A percentile compares a stretch with the other conserved stretches of the same genome.
These are phyloP conservation scores for Enteromius radiatus DNA, from an alignment of 2,797 vertebrate genomes.

Conservation along the genomic window DNA sequence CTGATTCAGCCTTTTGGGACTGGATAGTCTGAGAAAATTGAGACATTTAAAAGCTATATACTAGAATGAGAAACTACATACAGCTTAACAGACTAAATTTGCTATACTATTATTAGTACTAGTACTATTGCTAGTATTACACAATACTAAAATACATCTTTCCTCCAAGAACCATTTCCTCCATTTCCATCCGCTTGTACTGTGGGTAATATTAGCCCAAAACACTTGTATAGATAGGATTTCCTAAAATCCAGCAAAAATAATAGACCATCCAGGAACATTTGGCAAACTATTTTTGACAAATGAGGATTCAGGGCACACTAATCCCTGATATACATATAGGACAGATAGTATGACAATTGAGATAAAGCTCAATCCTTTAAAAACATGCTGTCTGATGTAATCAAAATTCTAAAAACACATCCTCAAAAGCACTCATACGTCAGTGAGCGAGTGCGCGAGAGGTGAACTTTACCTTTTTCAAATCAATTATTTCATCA, in stretches of 20 bases:
- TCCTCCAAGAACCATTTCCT: not conserved
- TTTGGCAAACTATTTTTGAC: slow-evolving; percentile 15
- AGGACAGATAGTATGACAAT: not conserved
- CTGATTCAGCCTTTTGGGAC: slow-evolving; percentile 83
- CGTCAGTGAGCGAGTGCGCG: not conserved
- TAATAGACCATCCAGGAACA: not conserved
- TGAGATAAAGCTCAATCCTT: not conserved
- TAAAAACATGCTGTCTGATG: slow-evolving; percentile 2
- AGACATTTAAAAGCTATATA: not conserved
- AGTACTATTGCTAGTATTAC: not conserved
- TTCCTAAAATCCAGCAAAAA: slow-evolving; percentile 7
- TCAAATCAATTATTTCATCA: slow-evolving; percentile 90
- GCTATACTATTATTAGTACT: not conserved
- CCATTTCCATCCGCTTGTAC: not conserved
- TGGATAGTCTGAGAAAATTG: slow-evolving; percentile 74
- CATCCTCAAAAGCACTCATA: not conserved
- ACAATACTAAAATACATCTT: not conserved
- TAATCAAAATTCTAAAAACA: slow-evolving; percentile 29
- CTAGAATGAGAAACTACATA: not conserved
- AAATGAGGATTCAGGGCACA: slow-evolving; percentile 15
- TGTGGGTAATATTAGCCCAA: not conserved
- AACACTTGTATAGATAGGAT: not conserved
- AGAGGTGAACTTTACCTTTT: slow-evolving; percentile 82
- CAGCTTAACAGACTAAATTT: not conserved
- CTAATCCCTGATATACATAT: slow-evolving; percentile 20